A percentile compares a stretch with the other conserved stretches of the same genome.
phyloP scores from a whole-genome alignment of 2,888 invertebrate genomes.

The Auanema freiburgensis region DNA sequence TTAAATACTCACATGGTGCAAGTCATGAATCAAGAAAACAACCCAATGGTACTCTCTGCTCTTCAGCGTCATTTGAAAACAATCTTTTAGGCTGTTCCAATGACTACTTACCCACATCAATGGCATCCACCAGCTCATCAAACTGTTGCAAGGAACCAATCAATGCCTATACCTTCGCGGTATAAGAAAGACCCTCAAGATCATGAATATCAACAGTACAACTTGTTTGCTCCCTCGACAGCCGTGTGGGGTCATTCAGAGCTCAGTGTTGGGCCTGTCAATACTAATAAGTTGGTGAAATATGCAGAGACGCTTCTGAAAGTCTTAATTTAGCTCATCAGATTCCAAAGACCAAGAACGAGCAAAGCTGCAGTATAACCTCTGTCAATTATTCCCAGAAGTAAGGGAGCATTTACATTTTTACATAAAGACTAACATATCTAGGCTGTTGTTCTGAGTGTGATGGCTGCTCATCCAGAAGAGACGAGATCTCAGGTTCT shows the following conservation, averaged over 20 bases:
- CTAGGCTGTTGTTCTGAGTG: constrained; percentile 64
- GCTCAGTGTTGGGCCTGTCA: constrained; percentile 42
- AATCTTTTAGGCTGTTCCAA: neutral
- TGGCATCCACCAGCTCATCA: neutral
- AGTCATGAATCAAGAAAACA: constrained; percentile 24
- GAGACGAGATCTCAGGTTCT: constrained; percentile 87
- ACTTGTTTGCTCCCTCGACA: constrained; percentile 40
- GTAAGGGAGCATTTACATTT: constrained; percentile 1
- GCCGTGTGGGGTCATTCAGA: constrained; percentile 56
- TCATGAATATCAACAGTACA: constrained; percentile 34
- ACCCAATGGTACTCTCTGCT: constrained; percentile 10
- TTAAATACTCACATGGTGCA: constrained; percentile 34
- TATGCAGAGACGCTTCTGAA: neutral
- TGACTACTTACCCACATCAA: neutral
- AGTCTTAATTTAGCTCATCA: constrained; percentile 1
- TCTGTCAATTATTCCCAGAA: constrained; percentile 83
- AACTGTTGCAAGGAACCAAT: constrained; percentile 20
- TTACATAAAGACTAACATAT: neutral
- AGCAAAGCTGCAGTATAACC: constrained; percentile 76
- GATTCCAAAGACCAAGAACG: constrained; percentile 17
- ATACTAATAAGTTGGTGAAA: constrained; percentile 25
- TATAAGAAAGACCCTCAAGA: constrained; percentile 5
- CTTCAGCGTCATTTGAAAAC: neutral
- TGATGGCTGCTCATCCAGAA: constrained; percentile 84
- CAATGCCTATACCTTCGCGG: constrained; percentile 14